These are phyloP conservation scores for Engraulis encrasicolus DNA, from an alignment of 2,113 vertebrate genomes.

Conservation along the genomic window DNA sequence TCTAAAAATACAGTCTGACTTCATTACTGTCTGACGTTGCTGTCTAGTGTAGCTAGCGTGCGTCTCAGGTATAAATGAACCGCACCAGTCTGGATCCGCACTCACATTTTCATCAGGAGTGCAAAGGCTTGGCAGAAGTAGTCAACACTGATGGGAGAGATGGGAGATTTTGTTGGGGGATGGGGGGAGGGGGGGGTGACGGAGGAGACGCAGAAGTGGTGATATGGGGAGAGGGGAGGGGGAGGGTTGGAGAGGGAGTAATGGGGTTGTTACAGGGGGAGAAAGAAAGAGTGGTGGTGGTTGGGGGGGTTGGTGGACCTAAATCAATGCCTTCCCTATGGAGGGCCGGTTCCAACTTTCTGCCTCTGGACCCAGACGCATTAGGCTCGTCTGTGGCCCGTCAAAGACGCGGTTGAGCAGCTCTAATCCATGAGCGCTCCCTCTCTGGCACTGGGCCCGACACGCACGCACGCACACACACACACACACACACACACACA, in stretches of 20 bases:
- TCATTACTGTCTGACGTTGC: neutral
- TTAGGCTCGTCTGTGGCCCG: neutral
- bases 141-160: neutral
- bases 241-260: too few species aligned
- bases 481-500: too few species aligned
- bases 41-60: too few species aligned
- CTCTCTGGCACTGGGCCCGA: neutral
- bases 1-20: constrained; percentile 29
- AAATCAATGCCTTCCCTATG: constrained; percentile 20
- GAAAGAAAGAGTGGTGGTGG: neutral
- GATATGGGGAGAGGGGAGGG: neutral
- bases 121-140: constrained; percentile 22
- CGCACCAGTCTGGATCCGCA: neutral
- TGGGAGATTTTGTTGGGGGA: neutral
- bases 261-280: neutral
- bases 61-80: constrained; percentile 12
- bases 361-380: constrained; percentile 12
- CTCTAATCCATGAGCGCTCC: constrained; percentile 1
- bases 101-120: constrained; percentile 25
- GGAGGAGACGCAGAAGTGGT: too few species aligned
- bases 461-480: too few species aligned
- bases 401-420: neutral
- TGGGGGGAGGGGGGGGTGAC: neutral
- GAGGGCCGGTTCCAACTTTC: neutral
- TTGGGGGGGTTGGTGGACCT: neutral